Conservation (phyloP, 2,888 invertebrate genomes). For the Ormyrus labotus region DNA sequence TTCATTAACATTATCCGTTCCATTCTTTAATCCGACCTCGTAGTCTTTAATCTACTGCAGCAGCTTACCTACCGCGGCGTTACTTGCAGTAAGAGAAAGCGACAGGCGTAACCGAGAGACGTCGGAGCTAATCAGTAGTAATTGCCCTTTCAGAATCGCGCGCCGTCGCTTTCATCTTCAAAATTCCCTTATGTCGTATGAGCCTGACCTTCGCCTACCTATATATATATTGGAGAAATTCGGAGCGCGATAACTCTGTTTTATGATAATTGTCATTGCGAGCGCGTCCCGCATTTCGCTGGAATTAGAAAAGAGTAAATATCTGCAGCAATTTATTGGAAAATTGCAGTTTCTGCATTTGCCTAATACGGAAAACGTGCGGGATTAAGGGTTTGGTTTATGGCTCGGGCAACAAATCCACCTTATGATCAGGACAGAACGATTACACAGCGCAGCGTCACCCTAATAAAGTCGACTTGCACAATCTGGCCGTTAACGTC, state of each 20-base stretch:
- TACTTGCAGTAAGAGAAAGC: not conserved
- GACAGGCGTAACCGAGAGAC: slow-evolving; percentile 36
- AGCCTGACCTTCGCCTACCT: slow-evolving; percentile 31
- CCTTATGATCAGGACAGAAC: not conserved
- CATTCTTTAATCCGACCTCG: slow-evolving; percentile 9
- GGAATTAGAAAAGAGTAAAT: no score
- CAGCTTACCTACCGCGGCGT: not conserved
- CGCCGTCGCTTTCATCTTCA: slow-evolving; percentile 35
- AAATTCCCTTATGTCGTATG: slow-evolving; percentile 33
- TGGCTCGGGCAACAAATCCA: slow-evolving; percentile 17
- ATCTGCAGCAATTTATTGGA: no score
- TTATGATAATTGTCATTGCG: no score
- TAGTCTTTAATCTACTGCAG: slow-evolving; percentile 16
- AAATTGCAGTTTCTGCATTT: no score
- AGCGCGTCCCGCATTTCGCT: no score
- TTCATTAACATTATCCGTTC: not conserved
- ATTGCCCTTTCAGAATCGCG: slow-evolving; percentile 59
- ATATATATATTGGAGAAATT: slow-evolving; percentile 28
- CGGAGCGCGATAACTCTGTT: not conserved
- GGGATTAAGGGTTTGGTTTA: not conserved
- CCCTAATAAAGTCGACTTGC: slow-evolving; percentile 44
- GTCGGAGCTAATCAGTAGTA: slow-evolving; percentile 63
- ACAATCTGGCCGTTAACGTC: slow-evolving; percentile 41
- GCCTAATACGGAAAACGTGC: no score
- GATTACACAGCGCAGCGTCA: not conserved